A percentile compares a stretch with the other conserved stretches of the same genome.
Evolutionary conservation across 2,797 vertebrate species (phyloP).

Genomic region (Phataginus tetradactyla): DNA sequence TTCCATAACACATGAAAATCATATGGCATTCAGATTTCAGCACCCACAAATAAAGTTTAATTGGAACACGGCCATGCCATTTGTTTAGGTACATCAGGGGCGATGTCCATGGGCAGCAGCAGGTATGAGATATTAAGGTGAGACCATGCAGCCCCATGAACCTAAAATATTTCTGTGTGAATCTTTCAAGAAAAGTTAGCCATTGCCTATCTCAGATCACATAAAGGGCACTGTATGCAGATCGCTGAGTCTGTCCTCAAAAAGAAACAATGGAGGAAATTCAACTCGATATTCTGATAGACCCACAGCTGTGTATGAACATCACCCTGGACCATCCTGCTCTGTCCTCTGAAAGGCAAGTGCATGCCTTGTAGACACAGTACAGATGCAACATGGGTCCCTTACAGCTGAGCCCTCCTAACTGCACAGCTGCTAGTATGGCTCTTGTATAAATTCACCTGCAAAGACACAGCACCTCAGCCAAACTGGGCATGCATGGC

Average conservation of each 20-base stretch:
- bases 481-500: background rate
- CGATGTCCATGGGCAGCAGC: fast-evolving
- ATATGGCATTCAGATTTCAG: background rate
- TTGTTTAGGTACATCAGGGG: no score
- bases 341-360: fast-evolving
- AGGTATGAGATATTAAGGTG: fast-evolving
- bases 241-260: background rate
- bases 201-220: no score
- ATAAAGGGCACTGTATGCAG: fast-evolving
- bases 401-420: background rate
- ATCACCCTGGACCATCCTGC: fast-evolving
- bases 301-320: fast-evolving
- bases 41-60: fast-evolving
- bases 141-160: background rate
- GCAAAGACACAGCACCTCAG: background rate
- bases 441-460: background rate
- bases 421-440: fast-evolving
- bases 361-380: background rate
- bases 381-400: background rate
- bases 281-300: background rate
- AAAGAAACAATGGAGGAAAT: background rate
- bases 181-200: background rate
- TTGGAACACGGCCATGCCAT: fast-evolving
- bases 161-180: background rate
- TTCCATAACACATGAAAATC: background rate